Evolutionary conservation across 1,140 invertebrate species (phyloP).

Genomic region (Phymorhynchus buccinoides): DNA sequence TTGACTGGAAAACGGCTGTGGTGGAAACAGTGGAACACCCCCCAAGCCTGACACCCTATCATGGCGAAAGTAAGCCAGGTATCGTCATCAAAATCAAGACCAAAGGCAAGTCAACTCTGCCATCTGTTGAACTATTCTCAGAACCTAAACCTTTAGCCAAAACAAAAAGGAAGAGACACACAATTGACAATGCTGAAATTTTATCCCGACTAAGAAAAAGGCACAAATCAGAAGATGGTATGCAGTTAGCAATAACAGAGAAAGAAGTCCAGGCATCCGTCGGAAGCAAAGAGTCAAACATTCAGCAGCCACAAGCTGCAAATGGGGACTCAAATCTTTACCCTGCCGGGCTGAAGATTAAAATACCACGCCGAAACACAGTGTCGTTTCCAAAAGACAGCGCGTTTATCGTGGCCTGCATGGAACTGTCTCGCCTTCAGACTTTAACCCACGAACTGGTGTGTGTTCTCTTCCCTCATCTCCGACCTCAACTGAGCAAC

Average conservation of each 20-base stretch:
- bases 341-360: neutral
- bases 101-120: neutral
- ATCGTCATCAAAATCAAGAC: conserved; percentile 26
- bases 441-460: conserved; percentile 40
- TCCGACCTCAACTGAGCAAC: conserved; percentile 26
- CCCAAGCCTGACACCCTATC: neutral
- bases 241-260: neutral
- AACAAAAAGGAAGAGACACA: conserved; percentile 36
- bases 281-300: neutral
- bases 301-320: neutral
- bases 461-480: conserved; percentile 45
- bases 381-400: conserved; percentile 4
- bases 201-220: conserved; percentile 23
- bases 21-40: conserved; percentile 13
- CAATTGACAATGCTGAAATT: conserved; percentile 43
- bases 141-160: neutral
- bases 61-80: conserved; percentile 6
- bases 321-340: neutral
- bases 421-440: conserved; percentile 41
- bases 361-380: conserved; percentile 23
- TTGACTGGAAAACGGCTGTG: conserved; percentile 23
- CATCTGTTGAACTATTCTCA: neutral
- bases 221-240: neutral
- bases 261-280: neutral
- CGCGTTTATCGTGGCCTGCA: conserved; percentile 36